Evolutionary conservation across 2,113 vertebrate species (phyloP).

Genomic region (Lophotis ruficrista): DNA sequence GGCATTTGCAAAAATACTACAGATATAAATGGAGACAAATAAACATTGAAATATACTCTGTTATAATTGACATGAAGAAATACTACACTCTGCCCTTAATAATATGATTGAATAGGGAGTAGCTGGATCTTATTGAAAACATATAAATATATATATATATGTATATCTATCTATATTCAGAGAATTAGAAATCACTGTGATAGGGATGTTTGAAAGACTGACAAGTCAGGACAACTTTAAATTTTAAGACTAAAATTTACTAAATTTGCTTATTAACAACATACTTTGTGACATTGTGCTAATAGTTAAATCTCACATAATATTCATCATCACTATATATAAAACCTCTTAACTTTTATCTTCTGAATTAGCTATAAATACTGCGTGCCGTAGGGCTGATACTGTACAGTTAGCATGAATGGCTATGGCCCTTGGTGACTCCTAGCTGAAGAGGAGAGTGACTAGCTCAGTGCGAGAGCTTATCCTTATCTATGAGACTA

Average conservation of each 20-base stretch:
- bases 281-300: background rate
- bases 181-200: background rate
- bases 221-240: background rate
- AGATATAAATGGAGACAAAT: background rate
- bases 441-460: background rate
- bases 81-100: background rate
- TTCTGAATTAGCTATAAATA: background rate
- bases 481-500: background rate
- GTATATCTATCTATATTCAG: background rate
- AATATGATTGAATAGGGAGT: background rate
- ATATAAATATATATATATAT: background rate
- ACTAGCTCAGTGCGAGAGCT: background rate
- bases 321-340: background rate
- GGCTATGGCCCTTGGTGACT: background rate
- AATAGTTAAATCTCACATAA: background rate
- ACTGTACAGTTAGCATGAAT: background rate
- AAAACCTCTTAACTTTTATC: background rate
- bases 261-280: background rate
- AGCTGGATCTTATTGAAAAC: background rate
- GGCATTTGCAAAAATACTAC: background rate
- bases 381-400: background rate
- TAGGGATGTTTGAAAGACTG: background rate
- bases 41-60: background rate
- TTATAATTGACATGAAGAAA: background rate
- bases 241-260: background rate